Conservation (phyloP, 1,140 invertebrate genomes). For the Aporrectodea caliginosa region DNA sequence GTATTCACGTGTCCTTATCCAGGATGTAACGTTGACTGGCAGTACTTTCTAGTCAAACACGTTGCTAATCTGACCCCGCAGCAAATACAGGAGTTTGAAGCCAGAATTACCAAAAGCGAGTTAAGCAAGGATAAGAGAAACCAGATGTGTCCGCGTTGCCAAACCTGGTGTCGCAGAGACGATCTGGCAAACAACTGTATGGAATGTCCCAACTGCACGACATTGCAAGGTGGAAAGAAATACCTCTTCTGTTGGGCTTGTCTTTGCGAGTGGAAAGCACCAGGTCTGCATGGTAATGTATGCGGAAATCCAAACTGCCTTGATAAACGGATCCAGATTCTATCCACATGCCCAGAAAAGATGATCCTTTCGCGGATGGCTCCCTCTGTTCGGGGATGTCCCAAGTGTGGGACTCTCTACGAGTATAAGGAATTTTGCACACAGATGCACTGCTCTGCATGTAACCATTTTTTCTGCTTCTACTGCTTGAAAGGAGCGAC, state of each 20-base stretch:
- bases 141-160: not conserved
- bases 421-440: constrained; percentile 8
- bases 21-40: not conserved
- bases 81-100: not conserved
- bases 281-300: not conserved
- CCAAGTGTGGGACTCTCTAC: constrained; percentile 1
- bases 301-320: constrained; percentile 19
- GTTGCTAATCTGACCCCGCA: not conserved
- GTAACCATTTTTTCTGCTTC: constrained; percentile 20
- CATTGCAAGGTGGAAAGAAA: not conserved
- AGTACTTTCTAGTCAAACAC: not conserved
- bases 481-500: constrained; percentile 11
- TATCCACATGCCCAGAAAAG: constrained; percentile 10
- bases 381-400: constrained; percentile 17
- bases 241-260: constrained; percentile 6
- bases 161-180: not conserved
- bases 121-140: not conserved
- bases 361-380: not conserved
- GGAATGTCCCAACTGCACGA: not conserved
- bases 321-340: not conserved
- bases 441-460: constrained; percentile 11
- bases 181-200: not conserved
- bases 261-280: not conserved
- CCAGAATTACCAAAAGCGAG: not conserved
- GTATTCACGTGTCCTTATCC: not conserved